Evolutionary conservation across 1,140 invertebrate genomes (phyloP).

Genomic region (Dolichoris vasculosae): DNA sequence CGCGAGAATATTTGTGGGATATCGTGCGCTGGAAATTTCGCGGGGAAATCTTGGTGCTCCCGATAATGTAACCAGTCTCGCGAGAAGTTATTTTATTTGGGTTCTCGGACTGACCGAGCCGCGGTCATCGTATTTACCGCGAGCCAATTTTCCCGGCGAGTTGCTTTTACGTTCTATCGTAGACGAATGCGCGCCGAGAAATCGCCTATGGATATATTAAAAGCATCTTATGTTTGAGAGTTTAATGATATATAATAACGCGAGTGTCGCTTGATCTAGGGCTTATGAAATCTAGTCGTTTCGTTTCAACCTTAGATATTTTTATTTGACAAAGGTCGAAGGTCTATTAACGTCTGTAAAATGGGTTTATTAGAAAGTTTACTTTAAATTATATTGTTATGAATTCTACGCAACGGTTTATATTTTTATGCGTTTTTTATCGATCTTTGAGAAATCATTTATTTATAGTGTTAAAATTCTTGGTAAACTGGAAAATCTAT

Average conservation of each 20-base stretch:
- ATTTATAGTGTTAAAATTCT: not conserved
- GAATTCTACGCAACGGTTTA: too few species aligned
- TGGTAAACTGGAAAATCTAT: not conserved
- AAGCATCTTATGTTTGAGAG: not conserved
- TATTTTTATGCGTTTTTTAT: too few species aligned
- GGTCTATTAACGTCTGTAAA: not conserved
- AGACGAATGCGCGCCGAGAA: not conserved
- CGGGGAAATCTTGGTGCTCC: not conserved
- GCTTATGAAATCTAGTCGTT: not conserved
- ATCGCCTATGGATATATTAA: not conserved
- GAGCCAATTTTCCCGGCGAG: not conserved
- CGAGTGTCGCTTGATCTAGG: not conserved
- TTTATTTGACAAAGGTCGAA: not conserved
- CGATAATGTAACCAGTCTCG: not conserved
- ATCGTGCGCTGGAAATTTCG: not conserved
- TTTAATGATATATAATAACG: not conserved
- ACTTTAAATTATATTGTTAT: too few species aligned
- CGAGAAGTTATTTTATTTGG: not conserved
- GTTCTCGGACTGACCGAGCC: not conserved
- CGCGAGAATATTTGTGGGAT: too few species aligned
- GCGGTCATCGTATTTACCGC: not conserved
- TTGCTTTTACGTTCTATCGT: not conserved
- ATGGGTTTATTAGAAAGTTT: not conserved
- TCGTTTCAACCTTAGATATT: not conserved
- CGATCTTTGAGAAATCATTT: not conserved